Evolutionary conservation across 2,113 vertebrate genomes (phyloP).

Genomic region (Hydropotes inermis): DNA sequence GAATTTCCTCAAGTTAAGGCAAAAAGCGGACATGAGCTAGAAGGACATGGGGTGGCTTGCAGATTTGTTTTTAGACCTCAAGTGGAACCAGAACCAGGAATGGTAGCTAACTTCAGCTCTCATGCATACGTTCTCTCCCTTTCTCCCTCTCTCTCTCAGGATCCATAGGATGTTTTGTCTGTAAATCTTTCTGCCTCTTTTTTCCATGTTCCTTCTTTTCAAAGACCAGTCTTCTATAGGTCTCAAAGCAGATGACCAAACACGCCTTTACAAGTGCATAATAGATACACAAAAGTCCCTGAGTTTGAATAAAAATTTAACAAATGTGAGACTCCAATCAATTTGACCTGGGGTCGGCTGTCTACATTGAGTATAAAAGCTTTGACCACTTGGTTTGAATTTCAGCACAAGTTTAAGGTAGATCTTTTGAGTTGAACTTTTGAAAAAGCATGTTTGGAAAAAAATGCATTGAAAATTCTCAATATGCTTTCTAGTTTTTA

Average conservation of each 20-base stretch:
- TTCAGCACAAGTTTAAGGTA: background rate
- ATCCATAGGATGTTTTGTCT: background rate
- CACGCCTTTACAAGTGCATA: background rate
- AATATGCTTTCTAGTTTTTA: background rate
- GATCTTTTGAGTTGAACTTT: background rate
- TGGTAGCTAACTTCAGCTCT: background rate
- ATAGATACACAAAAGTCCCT: background rate
- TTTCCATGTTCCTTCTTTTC: background rate
- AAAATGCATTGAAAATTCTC: background rate
- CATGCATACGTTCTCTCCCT: fast-evolving
- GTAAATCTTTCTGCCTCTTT: background rate
- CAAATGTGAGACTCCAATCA: background rate
- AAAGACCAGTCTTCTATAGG: background rate
- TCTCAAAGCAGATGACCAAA: background rate
- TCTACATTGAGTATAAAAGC: background rate
- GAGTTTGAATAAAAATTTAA: background rate
- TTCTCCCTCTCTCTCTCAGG: background rate
- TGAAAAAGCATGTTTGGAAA: background rate
- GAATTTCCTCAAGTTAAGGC: background rate
- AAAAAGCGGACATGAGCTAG: background rate
- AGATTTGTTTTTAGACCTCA: background rate
- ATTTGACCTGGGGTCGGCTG: background rate
- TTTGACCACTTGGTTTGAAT: background rate
- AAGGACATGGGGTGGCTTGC: background rate
- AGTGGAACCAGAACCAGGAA: background rate